phyloP scores from a whole-genome alignment of 2,797 vertebrate species.

The Tarsius wallacei region DNA sequence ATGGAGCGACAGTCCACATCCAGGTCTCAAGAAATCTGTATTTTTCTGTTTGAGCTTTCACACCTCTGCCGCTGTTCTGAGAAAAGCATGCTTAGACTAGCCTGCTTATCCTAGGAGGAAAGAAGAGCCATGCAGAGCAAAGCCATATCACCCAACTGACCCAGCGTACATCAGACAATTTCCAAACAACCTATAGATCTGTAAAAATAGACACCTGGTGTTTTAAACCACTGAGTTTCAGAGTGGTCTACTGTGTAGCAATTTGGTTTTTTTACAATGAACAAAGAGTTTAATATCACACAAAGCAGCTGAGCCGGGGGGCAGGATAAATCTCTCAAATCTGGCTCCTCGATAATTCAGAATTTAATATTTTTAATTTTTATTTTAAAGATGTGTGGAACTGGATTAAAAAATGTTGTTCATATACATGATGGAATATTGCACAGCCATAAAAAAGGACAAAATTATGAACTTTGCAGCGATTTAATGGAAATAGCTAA shows the following conservation, averaged over 20 bases:
- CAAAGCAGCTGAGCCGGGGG: too few species aligned
- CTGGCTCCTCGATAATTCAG: too few species aligned
- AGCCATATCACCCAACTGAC: background rate
- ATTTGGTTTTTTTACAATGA: background rate
- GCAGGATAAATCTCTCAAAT: too few species aligned
- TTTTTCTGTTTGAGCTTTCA: background rate
- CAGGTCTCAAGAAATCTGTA: background rate
- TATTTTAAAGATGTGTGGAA: too few species aligned
- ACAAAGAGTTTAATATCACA: too few species aligned
- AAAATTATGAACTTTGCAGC: too few species aligned
- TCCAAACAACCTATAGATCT: background rate
- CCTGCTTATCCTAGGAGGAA: background rate
- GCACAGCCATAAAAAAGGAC: too few species aligned
- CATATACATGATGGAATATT: too few species aligned
- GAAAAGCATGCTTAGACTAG: background rate
- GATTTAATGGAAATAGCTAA: background rate
- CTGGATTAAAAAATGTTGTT: too few species aligned
- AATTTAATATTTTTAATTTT: too few species aligned
- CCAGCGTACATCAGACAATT: background rate
- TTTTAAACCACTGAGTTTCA: background rate
- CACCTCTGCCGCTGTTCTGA: background rate
- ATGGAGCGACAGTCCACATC: background rate
- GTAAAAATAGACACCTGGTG: background rate
- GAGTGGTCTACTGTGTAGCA: background rate
- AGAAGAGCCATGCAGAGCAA: background rate